Evolutionary conservation across 1,140 invertebrate genomes (phyloP).

Genomic region (Zaprionus tsacasi): DNA sequence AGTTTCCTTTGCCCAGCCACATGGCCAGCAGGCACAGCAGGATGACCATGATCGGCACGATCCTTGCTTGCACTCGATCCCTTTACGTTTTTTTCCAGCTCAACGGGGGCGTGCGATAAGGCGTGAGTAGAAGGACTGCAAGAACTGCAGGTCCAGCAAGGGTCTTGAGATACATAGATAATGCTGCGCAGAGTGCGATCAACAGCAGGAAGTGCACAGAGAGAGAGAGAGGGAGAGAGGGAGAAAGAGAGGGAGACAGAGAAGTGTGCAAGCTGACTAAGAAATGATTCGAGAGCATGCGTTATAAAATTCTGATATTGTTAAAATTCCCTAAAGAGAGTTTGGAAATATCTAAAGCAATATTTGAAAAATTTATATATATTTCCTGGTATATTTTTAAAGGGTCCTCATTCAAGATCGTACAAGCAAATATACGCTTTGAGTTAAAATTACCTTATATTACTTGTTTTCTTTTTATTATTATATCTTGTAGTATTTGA

Average conservation of each 20-base stretch:
- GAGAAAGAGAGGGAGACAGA: not conserved
- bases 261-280: not conserved
- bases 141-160: not conserved
- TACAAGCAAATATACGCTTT: too few species aligned
- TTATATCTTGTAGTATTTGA: too few species aligned
- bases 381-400: too few species aligned
- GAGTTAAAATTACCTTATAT: too few species aligned
- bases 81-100: conserved; percentile 40
- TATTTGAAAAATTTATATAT: too few species aligned
- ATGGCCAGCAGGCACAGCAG: conserved; percentile 61
- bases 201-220: not conserved
- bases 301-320: too few species aligned
- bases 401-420: too few species aligned
- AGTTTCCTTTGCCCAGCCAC: conserved; percentile 36
- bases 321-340: too few species aligned
- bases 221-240: too few species aligned
- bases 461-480: too few species aligned
- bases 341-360: too few species aligned
- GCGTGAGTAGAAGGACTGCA: conserved; percentile 7
- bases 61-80: conserved; percentile 20
- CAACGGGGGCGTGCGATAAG: conserved; percentile 60
- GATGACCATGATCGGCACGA: conserved; percentile 54
- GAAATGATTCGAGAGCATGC: not conserved
- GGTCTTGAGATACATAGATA: not conserved
- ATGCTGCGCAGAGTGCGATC: not conserved